Conservation (phyloP, 2,797 vertebrate species). For the Tolypeutes matacus region DNA sequence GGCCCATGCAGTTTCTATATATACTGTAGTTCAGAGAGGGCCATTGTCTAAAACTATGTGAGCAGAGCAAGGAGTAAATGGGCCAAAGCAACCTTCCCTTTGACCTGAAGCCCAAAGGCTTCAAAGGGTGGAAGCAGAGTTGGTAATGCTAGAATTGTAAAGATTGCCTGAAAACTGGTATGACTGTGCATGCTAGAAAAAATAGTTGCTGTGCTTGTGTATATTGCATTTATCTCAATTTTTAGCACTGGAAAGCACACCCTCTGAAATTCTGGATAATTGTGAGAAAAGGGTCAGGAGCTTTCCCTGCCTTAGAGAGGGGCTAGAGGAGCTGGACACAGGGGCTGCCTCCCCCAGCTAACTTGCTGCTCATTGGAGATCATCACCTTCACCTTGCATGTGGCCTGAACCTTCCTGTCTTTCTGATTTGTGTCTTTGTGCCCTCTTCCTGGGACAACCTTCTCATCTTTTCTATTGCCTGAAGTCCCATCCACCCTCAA, state of each 20-base stretch:
- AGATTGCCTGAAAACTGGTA: not conserved
- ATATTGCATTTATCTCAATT: not conserved
- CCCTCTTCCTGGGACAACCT: too few species aligned
- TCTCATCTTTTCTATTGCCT: not conserved
- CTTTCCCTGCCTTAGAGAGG: not conserved
- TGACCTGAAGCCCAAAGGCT: not conserved
- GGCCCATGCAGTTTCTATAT: not conserved
- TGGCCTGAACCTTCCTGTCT: too few species aligned
- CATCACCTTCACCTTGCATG: not conserved
- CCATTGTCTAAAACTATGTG: not conserved
- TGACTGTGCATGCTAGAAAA: not conserved
- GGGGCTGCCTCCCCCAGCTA: not conserved
- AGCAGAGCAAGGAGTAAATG: not conserved
- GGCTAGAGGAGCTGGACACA: rapidly evolving
- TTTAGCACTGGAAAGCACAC: not conserved
- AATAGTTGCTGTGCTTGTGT: not conserved
- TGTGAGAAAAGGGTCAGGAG: not conserved
- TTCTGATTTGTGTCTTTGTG: too few species aligned
- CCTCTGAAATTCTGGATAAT: not conserved
- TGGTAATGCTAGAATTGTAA: not conserved
- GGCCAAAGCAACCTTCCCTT: not conserved
- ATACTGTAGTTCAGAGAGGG: not conserved
- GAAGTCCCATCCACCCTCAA: not conserved
- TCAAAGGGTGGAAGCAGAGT: not conserved
- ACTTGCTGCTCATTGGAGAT: not conserved